These are phyloP conservation scores for Turnix velox DNA, from an alignment of 2,113 vertebrate species.

Conservation along the genomic window DNA sequence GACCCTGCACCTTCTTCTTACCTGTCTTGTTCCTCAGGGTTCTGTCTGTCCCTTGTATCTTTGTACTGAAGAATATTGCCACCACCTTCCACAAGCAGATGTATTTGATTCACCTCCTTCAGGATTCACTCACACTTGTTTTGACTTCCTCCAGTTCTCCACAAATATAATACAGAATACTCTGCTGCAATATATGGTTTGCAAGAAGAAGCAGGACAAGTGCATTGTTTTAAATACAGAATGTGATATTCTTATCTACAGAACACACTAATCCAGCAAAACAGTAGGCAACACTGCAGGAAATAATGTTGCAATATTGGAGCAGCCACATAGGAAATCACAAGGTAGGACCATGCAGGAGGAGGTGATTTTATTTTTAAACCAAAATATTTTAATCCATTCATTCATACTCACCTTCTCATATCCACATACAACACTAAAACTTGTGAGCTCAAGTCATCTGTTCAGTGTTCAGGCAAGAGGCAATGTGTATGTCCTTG, in stretches of 20 bases:
- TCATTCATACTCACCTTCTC: not conserved
- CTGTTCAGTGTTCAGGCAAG: not conserved
- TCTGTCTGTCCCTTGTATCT: not conserved
- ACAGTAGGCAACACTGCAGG: not conserved
- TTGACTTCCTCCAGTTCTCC: not conserved
- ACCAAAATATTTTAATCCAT: not conserved
- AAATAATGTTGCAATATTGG: not conserved
- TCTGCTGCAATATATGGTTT: not conserved
- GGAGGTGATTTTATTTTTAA: not conserved
- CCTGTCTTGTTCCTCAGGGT: not conserved
- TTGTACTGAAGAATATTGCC: not conserved
- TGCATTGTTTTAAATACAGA: not conserved
- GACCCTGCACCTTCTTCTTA: not conserved
- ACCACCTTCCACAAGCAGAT: not conserved
- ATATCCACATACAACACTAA: not conserved
- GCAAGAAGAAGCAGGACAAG: not conserved
- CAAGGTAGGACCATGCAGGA: not conserved
- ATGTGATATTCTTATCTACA: not conserved
- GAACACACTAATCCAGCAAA: not conserved
- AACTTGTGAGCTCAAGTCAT: not conserved
- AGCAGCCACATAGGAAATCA: not conserved
- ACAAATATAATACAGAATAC: not conserved
- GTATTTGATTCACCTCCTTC: not conserved
- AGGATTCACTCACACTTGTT: not conserved
- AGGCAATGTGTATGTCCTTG: not conserved